Conservation (phyloP, 2,797 vertebrate species). For the Eptatretus atami region DNA sequence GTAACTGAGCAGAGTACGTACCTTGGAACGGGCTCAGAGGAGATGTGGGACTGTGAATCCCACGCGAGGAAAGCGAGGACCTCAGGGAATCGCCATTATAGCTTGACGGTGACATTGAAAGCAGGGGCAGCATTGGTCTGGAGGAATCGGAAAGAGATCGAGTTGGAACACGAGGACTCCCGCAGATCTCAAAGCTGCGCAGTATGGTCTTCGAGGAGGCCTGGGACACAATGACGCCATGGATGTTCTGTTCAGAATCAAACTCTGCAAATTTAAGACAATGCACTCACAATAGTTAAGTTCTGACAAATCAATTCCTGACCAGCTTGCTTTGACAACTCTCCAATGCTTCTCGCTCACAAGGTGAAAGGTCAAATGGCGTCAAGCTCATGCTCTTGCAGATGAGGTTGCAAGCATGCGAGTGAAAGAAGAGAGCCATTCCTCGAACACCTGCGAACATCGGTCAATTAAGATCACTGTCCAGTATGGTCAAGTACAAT, state of each 20-base stretch:
- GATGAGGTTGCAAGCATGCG: constrained; percentile 76
- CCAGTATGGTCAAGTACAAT: no score
- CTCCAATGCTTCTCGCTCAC: constrained; percentile 35
- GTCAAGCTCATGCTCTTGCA: constrained; percentile 65
- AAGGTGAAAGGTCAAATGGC: constrained; percentile 44
- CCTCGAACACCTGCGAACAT: constrained; percentile 43
- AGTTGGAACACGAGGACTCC: constrained; percentile 26
- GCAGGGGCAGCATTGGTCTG: constrained; percentile 30
- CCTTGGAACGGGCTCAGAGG: no score
- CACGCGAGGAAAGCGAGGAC: background rate
- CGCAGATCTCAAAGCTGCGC: constrained; percentile 60
- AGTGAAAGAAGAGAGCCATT: constrained; percentile 90
- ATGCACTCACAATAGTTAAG: background rate
- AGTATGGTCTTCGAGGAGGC: constrained; percentile 52
- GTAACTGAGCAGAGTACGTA: no score
- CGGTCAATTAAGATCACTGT: no score
- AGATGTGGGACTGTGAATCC: background rate
- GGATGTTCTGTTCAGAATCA: background rate
- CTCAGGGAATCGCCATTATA: background rate
- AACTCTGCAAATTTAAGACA: background rate
- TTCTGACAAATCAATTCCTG: constrained; percentile 12
- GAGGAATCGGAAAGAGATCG: constrained; percentile 36
- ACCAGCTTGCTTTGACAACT: constrained; percentile 51
- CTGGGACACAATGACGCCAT: constrained; percentile 15
- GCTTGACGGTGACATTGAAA: constrained; percentile 22